Percentiles rank a stretch among this genome's conserved stretches.
These are phyloP conservation scores for Neosalanx taihuensis DNA, from an alignment of 2,797 vertebrate genomes.

Conservation along the genomic window DNA sequence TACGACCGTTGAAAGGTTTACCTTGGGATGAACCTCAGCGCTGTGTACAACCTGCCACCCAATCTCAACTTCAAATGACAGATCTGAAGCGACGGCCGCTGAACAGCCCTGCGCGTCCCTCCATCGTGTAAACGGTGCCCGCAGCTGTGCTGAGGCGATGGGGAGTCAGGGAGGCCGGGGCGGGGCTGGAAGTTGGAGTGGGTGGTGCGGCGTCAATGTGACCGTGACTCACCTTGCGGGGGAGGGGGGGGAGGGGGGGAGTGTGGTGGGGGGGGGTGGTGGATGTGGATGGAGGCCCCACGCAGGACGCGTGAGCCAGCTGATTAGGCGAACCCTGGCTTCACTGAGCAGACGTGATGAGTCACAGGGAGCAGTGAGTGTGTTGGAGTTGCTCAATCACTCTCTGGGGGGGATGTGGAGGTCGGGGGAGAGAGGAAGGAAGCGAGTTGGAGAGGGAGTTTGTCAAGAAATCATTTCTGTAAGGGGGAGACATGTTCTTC, in stretches of 20 bases:
- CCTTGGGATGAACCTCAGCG: not conserved
- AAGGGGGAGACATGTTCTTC: too few relatives aligned
- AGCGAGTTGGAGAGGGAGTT: not conserved
- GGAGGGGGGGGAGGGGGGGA: slow-evolving; percentile 17
- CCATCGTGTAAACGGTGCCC: too few relatives aligned
- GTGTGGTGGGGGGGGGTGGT: slow-evolving; percentile 6
- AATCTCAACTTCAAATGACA: too few relatives aligned
- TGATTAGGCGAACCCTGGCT: slow-evolving; percentile 28
- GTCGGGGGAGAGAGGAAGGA: not conserved
- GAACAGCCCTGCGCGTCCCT: too few relatives aligned
- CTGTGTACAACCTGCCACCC: not conserved
- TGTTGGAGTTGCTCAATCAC: slow-evolving; percentile 6
- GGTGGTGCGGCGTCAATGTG: slow-evolving; percentile 24
- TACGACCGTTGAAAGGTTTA: not conserved
- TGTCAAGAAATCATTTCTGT: not conserved
- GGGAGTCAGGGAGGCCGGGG: not conserved
- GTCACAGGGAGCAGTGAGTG: slow-evolving; percentile 4
- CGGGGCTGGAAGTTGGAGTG: not conserved
- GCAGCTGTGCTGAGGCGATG: not conserved
- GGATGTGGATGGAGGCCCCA: slow-evolving; percentile 36
- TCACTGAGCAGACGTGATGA: slow-evolving; percentile 32
- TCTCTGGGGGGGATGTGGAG: slow-evolving; percentile 6
- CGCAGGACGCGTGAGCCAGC: slow-evolving; percentile 25
- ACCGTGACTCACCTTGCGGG: slow-evolving; percentile 34
- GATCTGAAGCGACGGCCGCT: too few relatives aligned